Base-by-base conservation (phyloP, 1,140 invertebrate species). In the Hyles euphorbiae region DNA sequence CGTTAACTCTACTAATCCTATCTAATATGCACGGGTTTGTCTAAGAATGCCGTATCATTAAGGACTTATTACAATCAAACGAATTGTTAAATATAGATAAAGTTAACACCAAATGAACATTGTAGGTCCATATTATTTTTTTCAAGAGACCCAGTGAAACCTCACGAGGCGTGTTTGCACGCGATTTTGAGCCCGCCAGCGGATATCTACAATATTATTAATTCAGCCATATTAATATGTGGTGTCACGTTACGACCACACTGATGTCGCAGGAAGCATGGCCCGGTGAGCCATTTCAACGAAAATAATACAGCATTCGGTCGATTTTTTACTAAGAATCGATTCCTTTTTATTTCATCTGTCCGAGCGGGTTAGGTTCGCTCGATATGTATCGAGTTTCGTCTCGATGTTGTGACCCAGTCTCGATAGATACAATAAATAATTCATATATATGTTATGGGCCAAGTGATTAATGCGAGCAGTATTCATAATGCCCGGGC, bases 171-270 rank as follows among this genome's bases (percentile, higher is more conserved):
- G 77, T 75, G 83, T 88, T 88, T 68, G 85, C 85, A 88, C 83
- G 85, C 85, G 76, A 85, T 76, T 58, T 68, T 64, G 74, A 65
- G 67, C 74, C 76, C 70, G 69, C 77, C 75, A 69, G 69, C 74
- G 64, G 75, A 87, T 80, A 81, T 84, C 83, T 83, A 83, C 80
- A 78, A 79, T 78, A 80, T 88, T 86, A 86, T 81, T 83, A 88
- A 86, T 83, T 80, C 81, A 88, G 70, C 81, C 83, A 86, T 86
- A 85, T 82, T 88, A 84, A 85, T 81, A 83, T 79, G 68, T 70
- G 80, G 85, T 84, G 76, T 88, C 78, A 61, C 10, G 74, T 88
- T 86, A 72, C 83, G 85, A 86, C 83, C 85, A 86, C 85, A 88
- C 83, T 78, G 63, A 71, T 73, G 79, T 81, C 81, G 78, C 80